Percentiles rank a stretch among this genome's conserved stretches.
Conservation (phyloP, 2,888 invertebrate species). For the Habroteleia sp. region DNA sequence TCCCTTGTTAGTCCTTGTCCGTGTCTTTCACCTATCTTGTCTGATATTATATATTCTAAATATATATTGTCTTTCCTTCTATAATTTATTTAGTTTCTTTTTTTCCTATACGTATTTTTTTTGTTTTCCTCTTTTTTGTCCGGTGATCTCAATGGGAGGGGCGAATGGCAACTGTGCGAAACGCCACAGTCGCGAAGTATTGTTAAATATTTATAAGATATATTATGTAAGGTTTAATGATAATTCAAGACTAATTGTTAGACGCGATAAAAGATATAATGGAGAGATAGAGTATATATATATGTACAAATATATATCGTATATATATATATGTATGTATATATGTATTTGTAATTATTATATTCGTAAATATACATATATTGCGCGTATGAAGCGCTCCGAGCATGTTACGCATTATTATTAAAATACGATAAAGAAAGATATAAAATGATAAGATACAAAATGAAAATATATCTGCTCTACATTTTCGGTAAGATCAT, state of each 20-base stretch:
- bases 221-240: constrained; percentile 63
- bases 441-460: constrained; percentile 21
- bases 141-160: constrained; percentile 46
- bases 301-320: constrained; percentile 37
- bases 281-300: constrained; percentile 55
- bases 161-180: constrained; percentile 32
- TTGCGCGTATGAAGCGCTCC: constrained; percentile 16
- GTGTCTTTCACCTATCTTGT: neutral
- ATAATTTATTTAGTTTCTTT: too few relatives aligned
- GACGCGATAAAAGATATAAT: constrained; percentile 67
- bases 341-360: constrained; percentile 9
- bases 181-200: constrained; percentile 64
- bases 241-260: constrained; percentile 68
- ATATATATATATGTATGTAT: constrained; percentile 21
- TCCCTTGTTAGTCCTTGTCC: constrained; percentile 6
- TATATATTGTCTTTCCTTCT: too few relatives aligned
- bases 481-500: constrained; percentile 38
- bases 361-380: constrained; percentile 16
- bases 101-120: neutral
- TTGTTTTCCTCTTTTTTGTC: constrained; percentile 1
- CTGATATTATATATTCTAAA: too few relatives aligned
- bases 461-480: constrained; percentile 40
- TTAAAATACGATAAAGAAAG: constrained; percentile 16
- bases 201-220: constrained; percentile 71
- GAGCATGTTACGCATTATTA: constrained; percentile 50